Evolutionary conservation across 2,888 invertebrate species (phyloP), one percentile per base, ranked within the genome.

Genomic region (Kryphioiulus occultus): DNA sequence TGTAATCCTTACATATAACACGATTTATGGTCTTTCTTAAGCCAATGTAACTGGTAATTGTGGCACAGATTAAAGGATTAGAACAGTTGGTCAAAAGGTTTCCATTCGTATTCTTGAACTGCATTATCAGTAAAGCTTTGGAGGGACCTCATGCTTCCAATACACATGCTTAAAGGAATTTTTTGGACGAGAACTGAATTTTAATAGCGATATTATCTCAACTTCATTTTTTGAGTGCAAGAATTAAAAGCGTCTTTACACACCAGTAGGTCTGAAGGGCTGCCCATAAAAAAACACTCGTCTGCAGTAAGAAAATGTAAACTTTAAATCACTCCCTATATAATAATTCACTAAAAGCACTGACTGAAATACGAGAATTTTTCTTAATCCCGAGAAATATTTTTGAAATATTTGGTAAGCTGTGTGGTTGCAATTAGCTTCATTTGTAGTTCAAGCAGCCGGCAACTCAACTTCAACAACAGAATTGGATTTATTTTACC

Each of bases 11-110:
- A 15, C 26, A 26, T 32, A 78, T 30, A 32, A 78, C 78, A 78
- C 17, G 26, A 78, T 30, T 78, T 78, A 78, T 26, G 78, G 30
- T 78, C 30, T 78, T 78, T 30, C 30, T 78, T 78, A 17, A 32
- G 30, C 4, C 78, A 78, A 26, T 78, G 17, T 78, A 78, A 78
- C 78, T 78, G 78, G 78, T 12, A 78, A 26, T 78, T 78, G 78
- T 78, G 78, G 78, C 30, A 17, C 78, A 78, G 78, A 78, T 78
- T 78, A 78, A 78, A 26, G 78, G 78, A 78, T 78, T 78, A 78
- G 12, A 78, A 32, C 15, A 30, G 30, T 17, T 78, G 78, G 78
- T 30, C 78, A 78, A 78, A 78, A 78, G 30, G 26, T 78, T 30
- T 78, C 30, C 15, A 30, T 78, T 78, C 78, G 78, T 78, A 32